Evolutionary conservation across 37 sponge, comb jelly and placozoan genomes (phyloP).

Genomic region (Eunapius fragilis): DNA sequence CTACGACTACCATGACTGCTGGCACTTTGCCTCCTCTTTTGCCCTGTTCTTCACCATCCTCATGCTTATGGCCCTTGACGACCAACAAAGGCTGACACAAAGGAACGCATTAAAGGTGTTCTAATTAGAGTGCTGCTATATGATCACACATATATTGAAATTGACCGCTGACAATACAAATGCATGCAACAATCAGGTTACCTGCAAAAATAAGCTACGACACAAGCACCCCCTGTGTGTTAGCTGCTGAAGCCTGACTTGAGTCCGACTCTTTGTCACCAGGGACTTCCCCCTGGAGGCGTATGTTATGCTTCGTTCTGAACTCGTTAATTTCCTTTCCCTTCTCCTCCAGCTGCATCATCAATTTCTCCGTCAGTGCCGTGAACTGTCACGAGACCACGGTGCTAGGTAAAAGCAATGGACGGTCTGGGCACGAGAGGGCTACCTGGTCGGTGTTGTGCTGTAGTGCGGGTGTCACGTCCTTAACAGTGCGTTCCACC

Average conservation of each 20-base stretch:
- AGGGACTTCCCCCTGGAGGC: slow-evolving; percentile 66
- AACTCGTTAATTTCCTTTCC: slow-evolving; percentile 79
- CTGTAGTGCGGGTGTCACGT: slow-evolving; percentile 84
- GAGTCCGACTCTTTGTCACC: slow-evolving; percentile 9
- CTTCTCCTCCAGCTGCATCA: slow-evolving; percentile 73
- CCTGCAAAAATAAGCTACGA: not conserved
- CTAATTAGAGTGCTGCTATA: not conserved
- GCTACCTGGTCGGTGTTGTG: slow-evolving; percentile 73
- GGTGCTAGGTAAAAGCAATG: not conserved
- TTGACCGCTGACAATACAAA: not conserved
- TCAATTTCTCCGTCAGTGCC: slow-evolving; percentile 48
- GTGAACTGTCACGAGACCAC: slow-evolving; percentile 29
- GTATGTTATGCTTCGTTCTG: slow-evolving; percentile 84
- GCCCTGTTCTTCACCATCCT: slow-evolving; percentile 85
- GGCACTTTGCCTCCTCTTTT: slow-evolving; percentile 85
- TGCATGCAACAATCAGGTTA: not conserved
- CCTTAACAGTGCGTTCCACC: slow-evolving; percentile 91
- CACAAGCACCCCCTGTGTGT: slow-evolving; percentile 20
- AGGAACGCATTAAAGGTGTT: not conserved
- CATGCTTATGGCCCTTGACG: slow-evolving; percentile 11
- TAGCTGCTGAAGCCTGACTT: not conserved
- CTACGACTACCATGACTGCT: slow-evolving; percentile 81
- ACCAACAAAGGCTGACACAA: not conserved
- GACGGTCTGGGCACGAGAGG: not conserved
- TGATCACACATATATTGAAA: not conserved